These are phyloP conservation scores for Chanos chanos DNA, from an alignment of 2,797 vertebrate genomes.

Conservation along the genomic window DNA sequence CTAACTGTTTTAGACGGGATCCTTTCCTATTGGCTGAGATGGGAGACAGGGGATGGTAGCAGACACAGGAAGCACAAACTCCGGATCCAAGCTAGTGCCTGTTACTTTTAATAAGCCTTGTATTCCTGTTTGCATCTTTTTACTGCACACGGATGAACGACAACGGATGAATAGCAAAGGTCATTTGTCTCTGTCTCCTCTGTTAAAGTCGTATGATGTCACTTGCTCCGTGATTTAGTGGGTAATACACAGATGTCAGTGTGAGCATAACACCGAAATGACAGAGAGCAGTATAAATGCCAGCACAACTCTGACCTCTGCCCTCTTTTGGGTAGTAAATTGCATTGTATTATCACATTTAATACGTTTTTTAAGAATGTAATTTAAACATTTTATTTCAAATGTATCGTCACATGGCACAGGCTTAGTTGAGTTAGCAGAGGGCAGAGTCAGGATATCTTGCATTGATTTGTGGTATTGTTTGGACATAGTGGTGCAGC, in stretches of 20 bases:
- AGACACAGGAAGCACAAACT: slow-evolving; percentile 13
- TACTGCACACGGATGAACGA: not conserved
- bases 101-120: slow-evolving; percentile 29
- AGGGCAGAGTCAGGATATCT: not conserved
- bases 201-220: not conserved
- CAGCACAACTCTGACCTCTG: no score
- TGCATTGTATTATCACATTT: no score
- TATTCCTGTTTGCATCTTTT: slow-evolving; percentile 31
- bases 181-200: not conserved
- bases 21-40: not conserved
- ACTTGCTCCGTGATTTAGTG: not conserved
- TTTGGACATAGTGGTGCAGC: no score
- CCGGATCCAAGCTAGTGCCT: slow-evolving; percentile 8
- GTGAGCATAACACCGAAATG: no score
- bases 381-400: no score
- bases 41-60: not conserved
- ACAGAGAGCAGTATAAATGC: no score
- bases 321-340: no score
- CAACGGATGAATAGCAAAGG: not conserved
- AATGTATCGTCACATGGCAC: not conserved
- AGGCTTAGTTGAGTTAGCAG: not conserved
- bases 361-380: no score
- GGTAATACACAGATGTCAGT: no score
- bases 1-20: not conserved
- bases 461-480: not conserved